Conservation (phyloP, 2,888 invertebrate species). For the Plagodis dolabraria region DNA sequence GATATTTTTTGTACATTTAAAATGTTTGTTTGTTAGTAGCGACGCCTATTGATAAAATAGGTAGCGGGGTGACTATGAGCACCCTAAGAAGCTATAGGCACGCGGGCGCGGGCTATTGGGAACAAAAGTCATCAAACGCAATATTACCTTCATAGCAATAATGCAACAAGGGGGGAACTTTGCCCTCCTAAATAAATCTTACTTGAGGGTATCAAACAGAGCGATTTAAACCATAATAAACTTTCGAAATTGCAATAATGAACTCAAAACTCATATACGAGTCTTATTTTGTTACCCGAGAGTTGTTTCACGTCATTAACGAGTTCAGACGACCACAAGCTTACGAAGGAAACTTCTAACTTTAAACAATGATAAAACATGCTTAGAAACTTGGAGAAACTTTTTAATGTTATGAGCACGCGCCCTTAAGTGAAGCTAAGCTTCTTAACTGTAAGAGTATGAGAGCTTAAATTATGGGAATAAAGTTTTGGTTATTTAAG, state of each 20-base stretch:
- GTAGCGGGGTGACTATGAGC: too few species aligned
- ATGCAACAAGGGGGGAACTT: too few species aligned
- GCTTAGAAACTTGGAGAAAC: constrained; percentile 69
- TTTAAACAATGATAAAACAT: constrained; percentile 77
- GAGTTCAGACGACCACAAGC: constrained; percentile 62
- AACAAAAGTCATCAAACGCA: too few species aligned
- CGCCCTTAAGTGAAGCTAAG: constrained; percentile 68
- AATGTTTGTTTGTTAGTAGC: too few species aligned
- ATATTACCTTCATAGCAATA: too few species aligned
- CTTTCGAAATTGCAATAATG: constrained; percentile 1
- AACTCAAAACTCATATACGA: constrained; percentile 21
- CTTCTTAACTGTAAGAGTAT: constrained; percentile 64
- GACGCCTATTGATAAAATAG: too few species aligned
- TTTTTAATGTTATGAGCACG: constrained; percentile 73
- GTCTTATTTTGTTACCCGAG: constrained; percentile 47
- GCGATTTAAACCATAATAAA: background rate
- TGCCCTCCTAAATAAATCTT: too few species aligned
- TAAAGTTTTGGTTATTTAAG: constrained; percentile 16
- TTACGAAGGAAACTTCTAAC: constrained; percentile 65
- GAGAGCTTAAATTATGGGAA: constrained; percentile 21
- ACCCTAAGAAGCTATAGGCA: too few species aligned
- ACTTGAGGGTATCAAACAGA: too few species aligned
- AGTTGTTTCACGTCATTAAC: constrained; percentile 66
- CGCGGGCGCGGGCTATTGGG: too few species aligned
- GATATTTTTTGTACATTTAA: too few species aligned